Evolutionary conservation across 1,140 invertebrate species (phyloP).

Genomic region (Lepidurus arcticus): DNA sequence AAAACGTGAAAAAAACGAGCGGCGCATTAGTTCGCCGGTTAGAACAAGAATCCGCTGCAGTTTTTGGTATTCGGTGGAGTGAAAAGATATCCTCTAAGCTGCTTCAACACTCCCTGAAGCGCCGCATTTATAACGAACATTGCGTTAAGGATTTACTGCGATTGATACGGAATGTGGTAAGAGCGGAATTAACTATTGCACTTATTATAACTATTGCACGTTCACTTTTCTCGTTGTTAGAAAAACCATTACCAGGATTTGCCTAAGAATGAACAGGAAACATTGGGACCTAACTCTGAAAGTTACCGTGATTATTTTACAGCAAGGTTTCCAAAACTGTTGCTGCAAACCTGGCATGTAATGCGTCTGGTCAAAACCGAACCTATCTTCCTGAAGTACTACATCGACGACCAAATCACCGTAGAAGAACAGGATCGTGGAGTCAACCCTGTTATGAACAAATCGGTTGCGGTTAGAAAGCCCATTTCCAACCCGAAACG

Average conservation of each 20-base stretch:
- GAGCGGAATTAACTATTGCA: not conserved
- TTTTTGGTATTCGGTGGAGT: slow-evolving; percentile 81
- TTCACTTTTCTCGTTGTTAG: slow-evolving; percentile 50
- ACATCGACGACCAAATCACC: slow-evolving; percentile 46
- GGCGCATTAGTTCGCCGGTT: slow-evolving; percentile 59
- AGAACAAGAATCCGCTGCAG: slow-evolving; percentile 59
- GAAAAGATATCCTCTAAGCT: slow-evolving; percentile 69
- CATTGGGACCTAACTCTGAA: slow-evolving; percentile 79
- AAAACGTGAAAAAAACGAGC: slow-evolving; percentile 47
- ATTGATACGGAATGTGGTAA: slow-evolving; percentile 91
- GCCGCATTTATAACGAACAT: slow-evolving; percentile 70
- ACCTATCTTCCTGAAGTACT: slow-evolving; percentile 67
- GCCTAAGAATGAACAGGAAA: slow-evolving; percentile 66
- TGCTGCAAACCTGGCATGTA: slow-evolving; percentile 77
- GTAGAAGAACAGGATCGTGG: not conserved
- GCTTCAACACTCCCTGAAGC: slow-evolving; percentile 81
- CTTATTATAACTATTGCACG: not conserved
- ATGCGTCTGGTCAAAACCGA: slow-evolving; percentile 74
- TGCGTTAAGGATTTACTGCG: slow-evolving; percentile 72
- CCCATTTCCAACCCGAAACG: not conserved
- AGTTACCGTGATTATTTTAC: slow-evolving; percentile 92
- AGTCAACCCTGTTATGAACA: not conserved
- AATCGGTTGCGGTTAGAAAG: not conserved
- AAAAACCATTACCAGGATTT: slow-evolving; percentile 96
- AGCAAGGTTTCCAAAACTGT: slow-evolving; percentile 73